Evolutionary conservation across 2,113 vertebrate genomes (phyloP).

Genomic region (Paralichthys olivaceus): DNA sequence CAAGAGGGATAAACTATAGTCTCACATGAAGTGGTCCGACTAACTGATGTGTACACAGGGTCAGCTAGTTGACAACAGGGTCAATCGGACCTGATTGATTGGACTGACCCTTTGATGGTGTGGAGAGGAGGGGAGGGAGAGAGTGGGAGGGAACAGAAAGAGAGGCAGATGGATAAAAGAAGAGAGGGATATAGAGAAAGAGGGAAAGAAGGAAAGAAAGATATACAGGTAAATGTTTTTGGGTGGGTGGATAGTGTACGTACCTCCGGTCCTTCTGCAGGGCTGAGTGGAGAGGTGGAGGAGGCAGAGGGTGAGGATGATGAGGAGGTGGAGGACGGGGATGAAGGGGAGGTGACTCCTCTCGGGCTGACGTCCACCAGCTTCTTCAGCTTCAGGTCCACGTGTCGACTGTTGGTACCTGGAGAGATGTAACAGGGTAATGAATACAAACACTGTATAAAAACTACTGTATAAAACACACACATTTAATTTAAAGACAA

Average conservation of each 20-base stretch:
- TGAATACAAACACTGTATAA: background rate
- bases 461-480: background rate
- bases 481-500: background rate
- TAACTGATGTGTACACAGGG: conserved; percentile 56
- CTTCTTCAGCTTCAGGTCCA: conserved; percentile 94
- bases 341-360: conserved; percentile 83
- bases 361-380: conserved; percentile 88
- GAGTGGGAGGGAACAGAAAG: too few relatives aligned
- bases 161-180: conserved; percentile 11
- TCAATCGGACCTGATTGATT: conserved; percentile 72
- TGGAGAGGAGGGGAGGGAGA: background rate
- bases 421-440: background rate
- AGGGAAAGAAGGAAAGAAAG: background rate
- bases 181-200: background rate
- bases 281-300: conserved; percentile 76
- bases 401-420: conserved; percentile 89
- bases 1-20: conserved; percentile 48
- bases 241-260: background rate
- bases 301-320: conserved; percentile 77
- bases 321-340: conserved; percentile 67
- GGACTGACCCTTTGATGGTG: conserved; percentile 62
- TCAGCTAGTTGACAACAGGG: conserved; percentile 50
- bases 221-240: background rate
- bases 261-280: conserved; percentile 73
- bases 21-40: conserved; percentile 50